These are phyloP conservation scores for Apamea monoglypha DNA, from an alignment of 2,888 invertebrate genomes.

Conservation along the genomic window DNA sequence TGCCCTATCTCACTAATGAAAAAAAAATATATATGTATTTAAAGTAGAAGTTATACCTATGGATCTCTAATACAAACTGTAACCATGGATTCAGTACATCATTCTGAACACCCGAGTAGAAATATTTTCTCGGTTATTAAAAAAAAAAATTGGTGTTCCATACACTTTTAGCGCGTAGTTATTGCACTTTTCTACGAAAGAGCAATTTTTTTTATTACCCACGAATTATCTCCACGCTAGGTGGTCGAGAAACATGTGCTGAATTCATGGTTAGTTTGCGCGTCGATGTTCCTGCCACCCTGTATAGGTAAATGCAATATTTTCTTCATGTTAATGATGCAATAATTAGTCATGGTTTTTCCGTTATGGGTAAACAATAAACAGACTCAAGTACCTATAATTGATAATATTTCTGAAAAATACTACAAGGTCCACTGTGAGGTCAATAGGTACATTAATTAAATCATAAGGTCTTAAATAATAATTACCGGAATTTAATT, in stretches of 20 bases:
- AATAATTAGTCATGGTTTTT: conserved; percentile 20
- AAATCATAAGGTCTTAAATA: neutral
- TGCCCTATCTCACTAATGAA: no score
- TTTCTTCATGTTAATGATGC: no score
- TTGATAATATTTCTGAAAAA: conserved; percentile 8
- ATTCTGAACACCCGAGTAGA: no score
- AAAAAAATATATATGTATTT: no score
- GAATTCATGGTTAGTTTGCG: neutral
- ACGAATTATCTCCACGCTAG: neutral
- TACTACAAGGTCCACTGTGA: conserved; percentile 22
- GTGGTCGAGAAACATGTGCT: neutral
- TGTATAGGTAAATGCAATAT: neutral
- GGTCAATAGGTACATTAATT: neutral
- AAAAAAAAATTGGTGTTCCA: neutral
- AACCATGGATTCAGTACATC: neutral
- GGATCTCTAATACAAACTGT: neutral
- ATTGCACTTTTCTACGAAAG: neutral
- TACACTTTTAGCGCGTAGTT: neutral
- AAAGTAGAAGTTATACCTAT: neutral
- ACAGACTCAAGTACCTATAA: neutral
- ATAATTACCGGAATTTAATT: conserved; percentile 25
- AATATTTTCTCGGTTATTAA: no score
- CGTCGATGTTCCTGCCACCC: neutral
- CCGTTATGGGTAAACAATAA: conserved; percentile 5
- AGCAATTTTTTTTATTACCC: no score